Conservation (phyloP, 2,797 vertebrate genomes). For the Halcyon leucocephala region DNA sequence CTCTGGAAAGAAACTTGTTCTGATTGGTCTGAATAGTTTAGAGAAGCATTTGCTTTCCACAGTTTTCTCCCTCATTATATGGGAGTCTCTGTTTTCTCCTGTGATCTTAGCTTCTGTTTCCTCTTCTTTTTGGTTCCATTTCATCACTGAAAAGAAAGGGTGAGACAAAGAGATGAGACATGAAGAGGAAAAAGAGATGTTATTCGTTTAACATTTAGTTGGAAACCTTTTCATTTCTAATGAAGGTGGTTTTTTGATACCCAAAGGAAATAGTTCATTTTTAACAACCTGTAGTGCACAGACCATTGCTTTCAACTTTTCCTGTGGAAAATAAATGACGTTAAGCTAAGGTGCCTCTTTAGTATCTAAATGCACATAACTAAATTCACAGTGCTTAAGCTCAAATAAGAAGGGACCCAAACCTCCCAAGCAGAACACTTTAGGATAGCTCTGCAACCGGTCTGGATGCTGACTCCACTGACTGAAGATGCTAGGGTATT, state of each 20-base stretch:
- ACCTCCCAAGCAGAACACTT: not conserved
- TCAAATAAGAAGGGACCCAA: not conserved
- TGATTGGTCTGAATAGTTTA: slow-evolving; percentile 6
- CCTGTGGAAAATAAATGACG: not conserved
- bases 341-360: not conserved
- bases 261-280: not conserved
- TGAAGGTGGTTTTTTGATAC: not conserved
- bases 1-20: not conserved
- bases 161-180: not conserved
- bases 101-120: slow-evolving; percentile 8
- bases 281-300: not conserved
- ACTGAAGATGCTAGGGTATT: not conserved
- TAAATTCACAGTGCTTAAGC: not conserved
- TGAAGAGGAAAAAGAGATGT: not conserved
- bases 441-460: not conserved
- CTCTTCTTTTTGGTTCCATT: slow-evolving; percentile 2
- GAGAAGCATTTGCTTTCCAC: slow-evolving; percentile 4
- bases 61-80: not conserved
- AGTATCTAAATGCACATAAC: not conserved
- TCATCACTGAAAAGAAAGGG: not conserved
- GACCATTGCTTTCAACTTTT: not conserved
- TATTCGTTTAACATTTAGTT: not conserved
- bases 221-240: slow-evolving; percentile 7
- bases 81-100: not conserved
- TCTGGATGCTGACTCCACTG: not conserved